Percentiles rank a stretch among this genome's conserved stretches.
phyloP scores from a whole-genome alignment of 2,888 invertebrate genomes.

The Synergus itoensis region DNA sequence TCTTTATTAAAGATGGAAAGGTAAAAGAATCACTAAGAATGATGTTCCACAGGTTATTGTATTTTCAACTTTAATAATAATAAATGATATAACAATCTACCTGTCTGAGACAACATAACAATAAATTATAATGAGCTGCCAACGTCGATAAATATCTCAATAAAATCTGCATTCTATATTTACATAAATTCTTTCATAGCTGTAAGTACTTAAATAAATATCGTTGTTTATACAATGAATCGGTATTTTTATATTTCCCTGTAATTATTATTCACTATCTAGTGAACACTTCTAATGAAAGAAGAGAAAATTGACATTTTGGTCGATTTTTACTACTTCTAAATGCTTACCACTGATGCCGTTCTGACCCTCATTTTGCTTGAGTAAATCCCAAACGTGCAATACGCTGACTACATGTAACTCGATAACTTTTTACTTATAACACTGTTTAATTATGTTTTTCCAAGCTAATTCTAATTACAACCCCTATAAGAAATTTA shows the following conservation, averaged over 20 bases:
- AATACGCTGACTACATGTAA: slow-evolving; percentile 20
- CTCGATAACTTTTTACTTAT: slow-evolving; percentile 2
- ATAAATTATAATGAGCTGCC: background rate
- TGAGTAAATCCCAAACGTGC: slow-evolving; percentile 16
- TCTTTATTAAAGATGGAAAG: too few relatives aligned
- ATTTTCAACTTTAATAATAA: background rate
- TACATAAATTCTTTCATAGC: background rate
- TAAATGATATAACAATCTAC: background rate
- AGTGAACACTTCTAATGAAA: slow-evolving; percentile 7
- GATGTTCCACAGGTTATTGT: background rate
- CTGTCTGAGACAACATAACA: background rate
- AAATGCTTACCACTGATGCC: slow-evolving; percentile 29
- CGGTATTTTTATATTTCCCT: background rate
- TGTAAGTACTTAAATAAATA: slow-evolving; percentile 16
- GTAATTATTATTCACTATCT: slow-evolving; percentile 16
- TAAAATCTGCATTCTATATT: slow-evolving; percentile 13
- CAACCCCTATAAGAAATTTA: slow-evolving; percentile 2
- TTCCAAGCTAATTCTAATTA: slow-evolving; percentile 20
- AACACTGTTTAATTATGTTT: slow-evolving; percentile 21
- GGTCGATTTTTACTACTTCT: slow-evolving; percentile 34
- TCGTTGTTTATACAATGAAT: slow-evolving; percentile 39
- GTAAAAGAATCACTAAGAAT: background rate
- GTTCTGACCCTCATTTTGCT: slow-evolving; percentile 23
- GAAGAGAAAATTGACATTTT: slow-evolving; percentile 40
- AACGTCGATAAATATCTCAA: slow-evolving; percentile 12